Conservation (phyloP, 2,888 invertebrate genomes). For the Callyntrura guangdongensis region DNA sequence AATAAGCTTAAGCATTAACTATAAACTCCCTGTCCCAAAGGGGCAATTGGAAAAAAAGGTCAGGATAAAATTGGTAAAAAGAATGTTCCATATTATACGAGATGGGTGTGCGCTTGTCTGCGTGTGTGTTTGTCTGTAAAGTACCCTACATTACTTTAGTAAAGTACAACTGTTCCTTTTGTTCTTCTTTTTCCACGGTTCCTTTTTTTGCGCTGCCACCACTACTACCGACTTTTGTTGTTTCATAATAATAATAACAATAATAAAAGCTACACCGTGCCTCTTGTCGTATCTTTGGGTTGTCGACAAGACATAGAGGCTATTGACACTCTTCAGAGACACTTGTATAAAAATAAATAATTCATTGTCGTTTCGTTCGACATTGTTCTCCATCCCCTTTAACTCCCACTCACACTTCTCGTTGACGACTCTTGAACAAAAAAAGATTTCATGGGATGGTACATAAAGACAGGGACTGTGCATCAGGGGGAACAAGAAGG, state of each 20-base stretch:
- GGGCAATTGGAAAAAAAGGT: slow-evolving; percentile 60
- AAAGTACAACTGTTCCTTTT: not conserved
- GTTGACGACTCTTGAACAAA: not conserved
- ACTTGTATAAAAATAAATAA: slow-evolving; percentile 73
- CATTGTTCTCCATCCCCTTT: slow-evolving; percentile 31
- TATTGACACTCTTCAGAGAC: slow-evolving; percentile 65
- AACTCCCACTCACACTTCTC: not conserved
- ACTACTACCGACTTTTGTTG: slow-evolving; percentile 5
- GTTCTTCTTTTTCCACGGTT: not conserved
- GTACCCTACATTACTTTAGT: not conserved
- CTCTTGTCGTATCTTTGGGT: no score
- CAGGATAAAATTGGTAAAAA: slow-evolving; percentile 35
- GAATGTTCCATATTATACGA: not conserved
- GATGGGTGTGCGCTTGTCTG: no score
- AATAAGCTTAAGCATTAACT: slow-evolving; percentile 59
- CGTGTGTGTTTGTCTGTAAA: not conserved
- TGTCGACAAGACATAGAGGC: slow-evolving; percentile 51
- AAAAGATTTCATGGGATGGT: not conserved
- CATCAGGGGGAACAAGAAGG: no score
- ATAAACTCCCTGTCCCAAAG: slow-evolving; percentile 46
- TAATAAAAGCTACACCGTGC: not conserved
- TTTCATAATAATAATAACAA: slow-evolving; percentile 2
- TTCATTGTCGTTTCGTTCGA: slow-evolving; percentile 68
- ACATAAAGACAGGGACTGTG: no score
- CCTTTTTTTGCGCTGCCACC: not conserved